These are phyloP conservation scores for Plagodis dolabraria DNA, from an alignment of 2,888 invertebrate genomes.

Conservation along the genomic window DNA sequence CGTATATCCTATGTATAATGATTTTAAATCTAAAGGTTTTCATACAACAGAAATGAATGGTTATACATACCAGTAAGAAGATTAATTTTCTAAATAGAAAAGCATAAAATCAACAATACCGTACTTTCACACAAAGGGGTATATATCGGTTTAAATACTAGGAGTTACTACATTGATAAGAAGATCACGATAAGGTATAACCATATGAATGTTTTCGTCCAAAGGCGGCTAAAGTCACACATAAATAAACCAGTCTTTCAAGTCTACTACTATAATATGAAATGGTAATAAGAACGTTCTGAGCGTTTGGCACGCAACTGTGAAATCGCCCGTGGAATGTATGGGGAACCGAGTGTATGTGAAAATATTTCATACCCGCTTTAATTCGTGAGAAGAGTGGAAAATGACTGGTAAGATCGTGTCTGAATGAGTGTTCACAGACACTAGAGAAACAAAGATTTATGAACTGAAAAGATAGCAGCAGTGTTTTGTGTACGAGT, in stretches of 20 bases:
- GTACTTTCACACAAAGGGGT: no score
- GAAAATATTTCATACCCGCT: slow-evolving; percentile 18
- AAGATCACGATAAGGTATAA: no score
- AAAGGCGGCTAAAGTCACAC: neutral
- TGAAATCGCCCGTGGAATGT: slow-evolving; percentile 32
- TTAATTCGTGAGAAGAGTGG: slow-evolving; percentile 22
- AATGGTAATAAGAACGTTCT: slow-evolving; percentile 27
- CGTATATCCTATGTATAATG: no score
- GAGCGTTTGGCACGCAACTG: slow-evolving; percentile 37
- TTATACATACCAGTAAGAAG: no score
- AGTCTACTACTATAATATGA: slow-evolving; percentile 13
- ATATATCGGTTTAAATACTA: no score
- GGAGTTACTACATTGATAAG: no score
- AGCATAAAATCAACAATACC: no score
- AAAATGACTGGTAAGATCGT: slow-evolving; percentile 6
- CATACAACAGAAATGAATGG: no score
- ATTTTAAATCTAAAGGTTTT: no score
- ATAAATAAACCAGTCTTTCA: slow-evolving; percentile 2
- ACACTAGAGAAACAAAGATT: slow-evolving; percentile 4
- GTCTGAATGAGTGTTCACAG: slow-evolving; percentile 4
- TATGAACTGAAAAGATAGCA: slow-evolving; percentile 8
- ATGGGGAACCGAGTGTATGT: slow-evolving; percentile 14
- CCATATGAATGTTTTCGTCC: neutral
- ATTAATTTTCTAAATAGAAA: no score
- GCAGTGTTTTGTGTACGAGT: neutral